phyloP scores from a whole-genome alignment of 2,113 vertebrate species.

The Myiozetetes cayanensis region DNA sequence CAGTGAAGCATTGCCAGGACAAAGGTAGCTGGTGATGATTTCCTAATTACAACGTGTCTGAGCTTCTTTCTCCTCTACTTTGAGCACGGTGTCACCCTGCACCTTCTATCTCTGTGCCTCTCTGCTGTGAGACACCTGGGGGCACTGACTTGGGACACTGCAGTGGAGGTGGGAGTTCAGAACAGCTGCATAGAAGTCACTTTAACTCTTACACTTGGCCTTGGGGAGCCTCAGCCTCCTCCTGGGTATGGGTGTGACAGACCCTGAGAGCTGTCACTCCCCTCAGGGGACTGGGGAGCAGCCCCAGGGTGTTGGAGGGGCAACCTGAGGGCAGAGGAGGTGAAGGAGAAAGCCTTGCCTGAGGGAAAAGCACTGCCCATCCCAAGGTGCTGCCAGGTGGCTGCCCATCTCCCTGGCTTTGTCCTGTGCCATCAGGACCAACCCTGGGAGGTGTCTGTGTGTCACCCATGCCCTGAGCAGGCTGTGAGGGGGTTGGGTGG shows the following conservation, averaged over 20 bases:
- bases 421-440: background rate
- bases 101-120: background rate
- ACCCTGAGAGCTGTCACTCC: background rate
- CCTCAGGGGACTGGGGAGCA: background rate
- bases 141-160: too few species aligned
- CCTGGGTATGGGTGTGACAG: background rate
- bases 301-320: background rate
- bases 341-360: background rate
- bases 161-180: background rate
- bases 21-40: background rate
- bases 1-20: background rate
- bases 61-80: background rate
- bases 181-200: rapidly evolving
- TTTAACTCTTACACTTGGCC: background rate
- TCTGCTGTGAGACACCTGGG: background rate
- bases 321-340: background rate
- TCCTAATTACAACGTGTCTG: background rate
- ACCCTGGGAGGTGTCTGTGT: background rate
- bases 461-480: rapidly evolving
- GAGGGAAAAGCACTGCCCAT: background rate
- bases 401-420: background rate
- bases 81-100: background rate
- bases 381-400: background rate
- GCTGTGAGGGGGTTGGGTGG: background rate
- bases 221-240: background rate